Conservation (phyloP, 2,888 invertebrate genomes). For the Ophion costatus region DNA sequence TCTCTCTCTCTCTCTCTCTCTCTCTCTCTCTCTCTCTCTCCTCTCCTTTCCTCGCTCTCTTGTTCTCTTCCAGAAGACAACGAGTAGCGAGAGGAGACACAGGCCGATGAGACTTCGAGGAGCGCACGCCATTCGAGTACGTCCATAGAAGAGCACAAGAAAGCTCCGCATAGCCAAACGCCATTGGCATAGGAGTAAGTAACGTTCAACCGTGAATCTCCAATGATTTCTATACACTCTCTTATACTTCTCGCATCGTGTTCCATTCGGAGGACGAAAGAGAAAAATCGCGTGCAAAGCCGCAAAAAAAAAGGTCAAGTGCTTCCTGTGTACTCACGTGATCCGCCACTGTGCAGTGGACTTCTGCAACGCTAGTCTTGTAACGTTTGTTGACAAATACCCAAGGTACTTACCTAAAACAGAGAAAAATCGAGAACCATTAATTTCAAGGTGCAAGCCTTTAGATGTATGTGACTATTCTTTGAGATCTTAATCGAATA, state of each 20-base stretch:
- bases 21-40: no score
- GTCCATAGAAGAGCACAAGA: slow-evolving; percentile 50
- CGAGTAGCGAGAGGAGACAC: slow-evolving; percentile 38
- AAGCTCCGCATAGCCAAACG: background rate
- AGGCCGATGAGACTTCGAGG: slow-evolving; percentile 12
- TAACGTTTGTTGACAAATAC: slow-evolving; percentile 5
- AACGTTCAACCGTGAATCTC: slow-evolving; percentile 43
- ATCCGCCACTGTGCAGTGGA: background rate
- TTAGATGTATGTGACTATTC: no score
- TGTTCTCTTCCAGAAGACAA: slow-evolving; percentile 21
- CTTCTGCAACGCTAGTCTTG: background rate
- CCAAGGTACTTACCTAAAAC: slow-evolving; percentile 71
- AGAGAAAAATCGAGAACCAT: slow-evolving; percentile 41
- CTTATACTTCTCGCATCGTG: slow-evolving; percentile 16
- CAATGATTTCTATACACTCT: slow-evolving; percentile 21
- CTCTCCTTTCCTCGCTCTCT: no score
- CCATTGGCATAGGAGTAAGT: slow-evolving; percentile 48
- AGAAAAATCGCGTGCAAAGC: background rate
- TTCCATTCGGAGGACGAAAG: background rate
- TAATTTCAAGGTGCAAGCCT: background rate
- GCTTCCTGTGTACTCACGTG: slow-evolving; percentile 45
- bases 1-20: background rate
- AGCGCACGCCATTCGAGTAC: slow-evolving; percentile 46
- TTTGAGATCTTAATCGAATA: no score
- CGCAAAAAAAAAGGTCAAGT: background rate